Evolutionary conservation across 2,888 invertebrate genomes (phyloP), one percentile per base, ranked within the genome.

Genomic region (Plagodis dolabraria): DNA sequence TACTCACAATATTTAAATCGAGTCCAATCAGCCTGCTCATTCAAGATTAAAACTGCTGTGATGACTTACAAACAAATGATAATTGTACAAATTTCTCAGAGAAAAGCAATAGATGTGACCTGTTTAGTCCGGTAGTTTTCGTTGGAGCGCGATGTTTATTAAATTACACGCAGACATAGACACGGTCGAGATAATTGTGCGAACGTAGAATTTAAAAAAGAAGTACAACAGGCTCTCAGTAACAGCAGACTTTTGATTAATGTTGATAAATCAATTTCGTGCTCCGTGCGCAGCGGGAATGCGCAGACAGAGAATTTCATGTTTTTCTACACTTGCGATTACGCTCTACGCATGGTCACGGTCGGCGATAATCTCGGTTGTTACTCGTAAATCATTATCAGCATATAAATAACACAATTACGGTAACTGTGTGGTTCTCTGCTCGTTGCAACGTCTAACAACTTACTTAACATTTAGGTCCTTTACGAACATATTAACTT

Each of bases 221-320:
- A 22, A 50, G 33, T 51, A 44, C 40, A 33, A 11, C 36, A 48
- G 7, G n/a, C 36, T 47, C 47, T 38, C 43, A 34, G 52, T 50
- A 47, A 42, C 53, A 52, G 44, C 56, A 38, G 11, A 47, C 44
- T 52, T 61, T 65, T 64, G 64, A 68, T 65, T 60, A 54, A 68
- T 65, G 62, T 47, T 63, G 64, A 67, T 67, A 52, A 65, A 67
- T 64, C 67, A 64, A 66, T 66, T 56, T 58, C 51, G 58, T 65
- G 62, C 38, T 64, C 47, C 35, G 10, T 63, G 62, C 58, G 51
- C 56, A 36, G 40, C 44, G 44, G 52, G 63, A 67, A 70, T 65
- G 63, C 11, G 57, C 51, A 8, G 22, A 12, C 51, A 11, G 38
- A 57, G 59, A 58, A 51, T 63, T 60, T 51, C 22, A 38, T 47